Evolutionary conservation across 2,888 invertebrate genomes (phyloP).

Genomic region (Archips xylosteana): DNA sequence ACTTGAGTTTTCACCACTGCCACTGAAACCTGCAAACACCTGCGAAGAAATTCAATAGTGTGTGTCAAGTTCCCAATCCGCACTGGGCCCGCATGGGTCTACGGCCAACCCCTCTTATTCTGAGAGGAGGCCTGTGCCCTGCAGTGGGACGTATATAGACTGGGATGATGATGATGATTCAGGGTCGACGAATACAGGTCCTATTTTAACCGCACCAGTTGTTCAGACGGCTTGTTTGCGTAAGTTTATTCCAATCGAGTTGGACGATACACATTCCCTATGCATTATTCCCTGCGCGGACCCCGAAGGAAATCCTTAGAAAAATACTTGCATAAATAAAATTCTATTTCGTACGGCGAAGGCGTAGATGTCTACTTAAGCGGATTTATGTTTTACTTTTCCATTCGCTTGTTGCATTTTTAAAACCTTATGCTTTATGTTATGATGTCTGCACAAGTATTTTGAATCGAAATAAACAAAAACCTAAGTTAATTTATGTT

Average conservation of each 20-base stretch:
- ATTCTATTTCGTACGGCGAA: constrained; percentile 25
- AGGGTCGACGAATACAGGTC: too few relatives aligned
- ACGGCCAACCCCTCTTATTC: too few relatives aligned
- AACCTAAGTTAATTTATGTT: too few relatives aligned
- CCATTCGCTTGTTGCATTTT: neutral
- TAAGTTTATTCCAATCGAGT: constrained; percentile 27
- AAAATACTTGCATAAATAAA: constrained; percentile 39
- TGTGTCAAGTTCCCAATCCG: too few relatives aligned
- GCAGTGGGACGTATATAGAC: too few relatives aligned
- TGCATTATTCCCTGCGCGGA: constrained; percentile 37
- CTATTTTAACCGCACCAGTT: constrained; percentile 15
- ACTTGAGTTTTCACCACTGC: too few relatives aligned
- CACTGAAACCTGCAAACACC: too few relatives aligned
- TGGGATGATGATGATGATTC: too few relatives aligned
- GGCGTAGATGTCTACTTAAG: constrained; percentile 11
- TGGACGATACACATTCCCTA: constrained; percentile 21
- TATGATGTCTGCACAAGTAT: neutral
- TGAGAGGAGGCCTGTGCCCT: too few relatives aligned
- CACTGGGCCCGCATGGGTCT: too few relatives aligned
- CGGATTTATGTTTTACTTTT: neutral
- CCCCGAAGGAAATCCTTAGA: constrained; percentile 39
- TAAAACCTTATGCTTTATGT: neutral
- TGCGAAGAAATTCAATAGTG: too few relatives aligned
- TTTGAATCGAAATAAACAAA: neutral
- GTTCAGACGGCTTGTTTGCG: constrained; percentile 22